Evolutionary conservation across 2,888 invertebrate genomes (phyloP), one percentile per base, ranked within the genome.

Genomic region (Archips xylosteana): DNA sequence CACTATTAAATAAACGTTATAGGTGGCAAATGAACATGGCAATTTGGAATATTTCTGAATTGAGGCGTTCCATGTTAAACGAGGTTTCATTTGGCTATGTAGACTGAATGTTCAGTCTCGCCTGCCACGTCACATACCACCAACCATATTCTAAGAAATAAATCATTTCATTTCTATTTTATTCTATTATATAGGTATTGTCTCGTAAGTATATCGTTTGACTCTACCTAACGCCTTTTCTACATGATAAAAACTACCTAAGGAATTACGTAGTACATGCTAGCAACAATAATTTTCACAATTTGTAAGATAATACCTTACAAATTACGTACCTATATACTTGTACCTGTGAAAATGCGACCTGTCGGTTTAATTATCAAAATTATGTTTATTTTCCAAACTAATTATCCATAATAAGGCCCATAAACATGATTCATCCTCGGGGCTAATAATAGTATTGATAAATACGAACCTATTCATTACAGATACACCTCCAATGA

Each of bases 391-490:
- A 74, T 74, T 65, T 68, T 72, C 57, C 54, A 86, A 86, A 80
- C 85, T 84, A 90, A 91, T 91, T 89, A 90, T 86, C 85, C 84
- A 83, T 90, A 89, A 88, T 86, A 85, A 83, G 83, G 77, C 79
- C 83, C 82, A 85, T 88, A 87, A 86, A 87, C 84, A 85, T 87
- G 86, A 89, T 88, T 88, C 85, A 87, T 88, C 87, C 83, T 83
- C 83, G 89, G 86, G 71, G 75, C 60, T 85, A 87, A 88, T 87
- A 88, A 88, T 83, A 83, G 85, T 89, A 89, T 89, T 90, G 91
- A 91, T 92, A 89, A 88, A 91, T 84, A 88, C 85, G 85, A 85
- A 87, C 85, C 90, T 91, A 90, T 92, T 89, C 89, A 92, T 93
- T 92, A 92, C 86, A 71, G 73, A 66, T 66, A 71, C 64, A 76